These are phyloP conservation scores for Arothron firmamentum DNA, from an alignment of 2,113 vertebrate species.

Conservation along the genomic window DNA sequence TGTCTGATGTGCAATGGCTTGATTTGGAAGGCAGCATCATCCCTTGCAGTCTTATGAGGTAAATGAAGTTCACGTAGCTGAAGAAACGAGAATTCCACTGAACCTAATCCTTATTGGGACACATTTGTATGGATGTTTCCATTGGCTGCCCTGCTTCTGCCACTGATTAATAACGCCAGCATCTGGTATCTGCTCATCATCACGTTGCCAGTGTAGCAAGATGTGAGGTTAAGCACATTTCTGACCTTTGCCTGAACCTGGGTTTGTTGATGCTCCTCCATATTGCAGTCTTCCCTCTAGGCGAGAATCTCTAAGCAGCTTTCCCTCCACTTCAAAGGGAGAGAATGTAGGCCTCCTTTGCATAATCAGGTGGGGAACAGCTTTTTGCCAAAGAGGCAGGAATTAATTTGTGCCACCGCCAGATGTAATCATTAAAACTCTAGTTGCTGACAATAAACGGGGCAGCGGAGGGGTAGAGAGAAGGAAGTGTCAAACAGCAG, in stretches of 20 bases:
- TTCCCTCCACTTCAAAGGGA: constrained; percentile 74
- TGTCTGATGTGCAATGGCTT: constrained; percentile 27
- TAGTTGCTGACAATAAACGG: constrained; percentile 61
- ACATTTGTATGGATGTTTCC: constrained; percentile 56
- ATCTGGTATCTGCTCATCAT: constrained; percentile 23
- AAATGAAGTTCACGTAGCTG: no score
- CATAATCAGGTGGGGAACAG: constrained; percentile 79
- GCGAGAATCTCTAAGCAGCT: constrained; percentile 72
- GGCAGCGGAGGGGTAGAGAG: constrained; percentile 48
- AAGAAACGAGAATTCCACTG: constrained; percentile 1
- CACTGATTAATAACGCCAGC: constrained; percentile 29
- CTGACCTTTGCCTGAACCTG: constrained; percentile 73
- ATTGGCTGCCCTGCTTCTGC: constrained; percentile 49
- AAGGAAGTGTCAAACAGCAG: constrained; percentile 41
- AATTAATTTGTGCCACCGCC: constrained; percentile 73
- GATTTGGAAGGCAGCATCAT: constrained; percentile 21
- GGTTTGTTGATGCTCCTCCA: constrained; percentile 64
- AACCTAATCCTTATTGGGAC: constrained; percentile 35
- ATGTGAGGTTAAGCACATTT: constrained; percentile 52
- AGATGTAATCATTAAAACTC: constrained; percentile 74
- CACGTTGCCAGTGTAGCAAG: constrained; percentile 4
- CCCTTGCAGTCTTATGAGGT: not conserved
- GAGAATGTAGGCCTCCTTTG: constrained; percentile 78
- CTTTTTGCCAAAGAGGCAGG: constrained; percentile 75
- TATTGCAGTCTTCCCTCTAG: constrained; percentile 66